Evolutionary conservation across 2,888 invertebrate genomes (phyloP).

Genomic region (Amiota communis): DNA sequence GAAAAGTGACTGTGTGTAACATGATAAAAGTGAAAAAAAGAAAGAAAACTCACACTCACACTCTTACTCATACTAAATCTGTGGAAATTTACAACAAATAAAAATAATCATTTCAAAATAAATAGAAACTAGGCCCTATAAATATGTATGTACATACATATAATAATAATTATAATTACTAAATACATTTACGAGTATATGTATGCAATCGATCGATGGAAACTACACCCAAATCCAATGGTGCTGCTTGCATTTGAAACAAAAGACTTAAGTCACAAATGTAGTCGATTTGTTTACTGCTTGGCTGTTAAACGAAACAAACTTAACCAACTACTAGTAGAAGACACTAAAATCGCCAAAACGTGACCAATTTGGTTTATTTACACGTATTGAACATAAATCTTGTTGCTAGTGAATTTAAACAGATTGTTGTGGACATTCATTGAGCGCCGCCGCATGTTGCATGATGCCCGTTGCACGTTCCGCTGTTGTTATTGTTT

Average conservation of each 20-base stretch:
- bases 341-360: conserved; percentile 63
- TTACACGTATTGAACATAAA: conserved; percentile 72
- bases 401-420: conserved; percentile 56
- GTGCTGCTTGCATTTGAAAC: conserved; percentile 33
- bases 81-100: background rate
- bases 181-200: background rate
- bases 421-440: conserved; percentile 33
- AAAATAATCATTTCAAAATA: conserved; percentile 5
- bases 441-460: conserved; percentile 14
- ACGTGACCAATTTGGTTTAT: conserved; percentile 74
- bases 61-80: too few relatives aligned
- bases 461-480: too few relatives aligned
- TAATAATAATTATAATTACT: conserved; percentile 3
- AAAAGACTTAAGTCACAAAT: conserved; percentile 52
- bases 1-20: conserved; percentile 2
- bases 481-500: too few relatives aligned
- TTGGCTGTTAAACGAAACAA: background rate
- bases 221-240: background rate
- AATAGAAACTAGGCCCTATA: background rate
- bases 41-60: background rate
- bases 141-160: conserved; percentile 4
- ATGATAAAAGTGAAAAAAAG: background rate
- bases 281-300: conserved; percentile 13
- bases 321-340: conserved; percentile 3
- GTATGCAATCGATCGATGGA: background rate